These are phyloP conservation scores for Crossocerus cetratus DNA, from an alignment of 2,888 invertebrate species.

Conservation along the genomic window DNA sequence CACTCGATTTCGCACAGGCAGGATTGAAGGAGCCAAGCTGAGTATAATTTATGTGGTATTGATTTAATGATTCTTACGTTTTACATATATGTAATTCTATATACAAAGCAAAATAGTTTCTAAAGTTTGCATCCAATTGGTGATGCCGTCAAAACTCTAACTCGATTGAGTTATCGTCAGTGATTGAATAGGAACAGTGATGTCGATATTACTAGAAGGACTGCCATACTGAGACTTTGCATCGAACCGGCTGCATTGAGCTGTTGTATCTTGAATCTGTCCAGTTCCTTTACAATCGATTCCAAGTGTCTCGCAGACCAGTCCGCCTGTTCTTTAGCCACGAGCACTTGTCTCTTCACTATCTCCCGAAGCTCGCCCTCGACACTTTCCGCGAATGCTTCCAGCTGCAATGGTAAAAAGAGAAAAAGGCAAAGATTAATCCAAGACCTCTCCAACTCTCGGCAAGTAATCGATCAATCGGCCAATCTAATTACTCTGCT, in stretches of 20 bases:
- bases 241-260: too few species aligned
- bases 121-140: too few species aligned
- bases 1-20: too few species aligned
- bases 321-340: neutral
- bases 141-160: too few species aligned
- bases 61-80: neutral
- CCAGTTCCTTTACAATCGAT: too few species aligned
- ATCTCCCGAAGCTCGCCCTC: slow-evolving; percentile 7
- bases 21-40: too few species aligned
- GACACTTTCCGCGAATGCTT: slow-evolving; percentile 30
- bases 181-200: slow-evolving; percentile 4
- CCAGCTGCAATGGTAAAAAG: slow-evolving; percentile 39
- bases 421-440: neutral
- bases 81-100: neutral
- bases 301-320: slow-evolving; percentile 33
- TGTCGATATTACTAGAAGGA: slow-evolving; percentile 9
- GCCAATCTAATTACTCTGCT: slow-evolving; percentile 45
- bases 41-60: too few species aligned
- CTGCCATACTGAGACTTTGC: neutral
- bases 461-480: too few species aligned
- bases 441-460: too few species aligned
- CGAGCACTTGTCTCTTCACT: slow-evolving; percentile 20
- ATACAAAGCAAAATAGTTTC: neutral
- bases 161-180: neutral
- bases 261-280: too few species aligned